phyloP scores from a whole-genome alignment of 2,888 invertebrate genomes.

The Chrysotoxum bicinctum region DNA sequence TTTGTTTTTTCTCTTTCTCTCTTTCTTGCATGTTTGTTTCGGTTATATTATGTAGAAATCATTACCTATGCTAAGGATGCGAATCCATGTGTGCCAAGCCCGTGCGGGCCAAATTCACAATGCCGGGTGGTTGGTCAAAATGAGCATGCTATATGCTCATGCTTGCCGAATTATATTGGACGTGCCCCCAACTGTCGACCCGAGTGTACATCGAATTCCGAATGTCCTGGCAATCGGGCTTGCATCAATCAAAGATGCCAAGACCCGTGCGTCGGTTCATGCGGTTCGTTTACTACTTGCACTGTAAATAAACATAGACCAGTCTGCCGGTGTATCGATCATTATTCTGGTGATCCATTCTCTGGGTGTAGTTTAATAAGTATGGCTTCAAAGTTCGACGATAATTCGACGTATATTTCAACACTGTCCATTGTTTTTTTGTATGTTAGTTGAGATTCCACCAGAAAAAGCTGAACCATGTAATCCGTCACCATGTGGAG shows the following conservation, averaged over 20 bases:
- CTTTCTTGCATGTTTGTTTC: slow-evolving; percentile 70
- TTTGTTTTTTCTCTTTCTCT: slow-evolving; percentile 72
- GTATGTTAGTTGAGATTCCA: slow-evolving; percentile 78
- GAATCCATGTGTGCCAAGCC: slow-evolving; percentile 91
- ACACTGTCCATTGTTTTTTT: slow-evolving; percentile 24
- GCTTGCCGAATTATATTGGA: slow-evolving; percentile 89
- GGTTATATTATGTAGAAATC: slow-evolving; percentile 65
- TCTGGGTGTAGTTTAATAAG: slow-evolving; percentile 86
- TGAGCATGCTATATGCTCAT: slow-evolving; percentile 90
- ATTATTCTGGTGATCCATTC: slow-evolving; percentile 93
- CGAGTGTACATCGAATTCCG: slow-evolving; percentile 92
- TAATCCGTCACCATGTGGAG: slow-evolving; percentile 93
- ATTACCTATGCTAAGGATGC: slow-evolving; percentile 78
- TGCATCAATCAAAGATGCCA: slow-evolving; percentile 91
- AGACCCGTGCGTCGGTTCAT: slow-evolving; percentile 93
- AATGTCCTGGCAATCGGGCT: slow-evolving; percentile 91
- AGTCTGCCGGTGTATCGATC: slow-evolving; percentile 90
- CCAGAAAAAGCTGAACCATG: slow-evolving; percentile 88
- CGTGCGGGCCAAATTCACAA: slow-evolving; percentile 92
- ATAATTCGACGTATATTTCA: slow-evolving; percentile 18
- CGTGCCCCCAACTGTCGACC: slow-evolving; percentile 93
- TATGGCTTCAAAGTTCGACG: slow-evolving; percentile 78
- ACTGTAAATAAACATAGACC: slow-evolving; percentile 92
- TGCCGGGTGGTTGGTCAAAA: slow-evolving; percentile 87
- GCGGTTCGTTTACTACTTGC: slow-evolving; percentile 90